These are phyloP conservation scores for Pomacea maculata DNA, from an alignment of 1,140 invertebrate species.

Conservation along the genomic window DNA sequence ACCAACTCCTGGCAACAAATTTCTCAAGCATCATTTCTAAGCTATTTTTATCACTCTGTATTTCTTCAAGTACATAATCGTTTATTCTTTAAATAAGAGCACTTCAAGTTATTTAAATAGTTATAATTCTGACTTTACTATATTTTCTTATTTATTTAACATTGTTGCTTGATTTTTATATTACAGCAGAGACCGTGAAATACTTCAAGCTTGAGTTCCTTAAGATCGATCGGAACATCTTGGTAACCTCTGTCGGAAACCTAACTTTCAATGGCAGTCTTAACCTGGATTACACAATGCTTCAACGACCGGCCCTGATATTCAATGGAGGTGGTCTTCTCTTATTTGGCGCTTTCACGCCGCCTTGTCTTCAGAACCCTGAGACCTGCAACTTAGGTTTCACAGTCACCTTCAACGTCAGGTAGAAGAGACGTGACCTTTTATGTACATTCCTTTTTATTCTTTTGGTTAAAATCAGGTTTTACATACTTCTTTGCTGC, in stretches of 20 bases:
- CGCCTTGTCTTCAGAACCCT: slow-evolving; percentile 36
- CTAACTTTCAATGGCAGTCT: slow-evolving; percentile 26
- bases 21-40: too few relatives aligned
- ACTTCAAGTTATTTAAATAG: too few relatives aligned
- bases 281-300: slow-evolving; percentile 10
- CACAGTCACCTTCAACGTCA: slow-evolving; percentile 37
- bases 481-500: not conserved
- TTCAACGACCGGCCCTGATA: slow-evolving; percentile 22
- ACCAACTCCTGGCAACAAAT: too few relatives aligned
- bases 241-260: slow-evolving; percentile 29
- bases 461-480: not conserved
- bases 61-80: too few relatives aligned
- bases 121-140: too few relatives aligned
- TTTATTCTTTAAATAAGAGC: too few relatives aligned
- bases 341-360: slow-evolving; percentile 7
- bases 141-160: too few relatives aligned
- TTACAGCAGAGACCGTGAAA: slow-evolving; percentile 37
- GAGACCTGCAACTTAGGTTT: slow-evolving; percentile 40
- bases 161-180: not conserved
- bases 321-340: slow-evolving; percentile 34
- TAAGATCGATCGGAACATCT: slow-evolving; percentile 21
- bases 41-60: too few relatives aligned
- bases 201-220: slow-evolving; percentile 31
- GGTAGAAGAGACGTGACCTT: not conserved
- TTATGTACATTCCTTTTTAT: not conserved